Conservation (phyloP, 2,113 vertebrate species). For the Argyrosomus japonicus region DNA sequence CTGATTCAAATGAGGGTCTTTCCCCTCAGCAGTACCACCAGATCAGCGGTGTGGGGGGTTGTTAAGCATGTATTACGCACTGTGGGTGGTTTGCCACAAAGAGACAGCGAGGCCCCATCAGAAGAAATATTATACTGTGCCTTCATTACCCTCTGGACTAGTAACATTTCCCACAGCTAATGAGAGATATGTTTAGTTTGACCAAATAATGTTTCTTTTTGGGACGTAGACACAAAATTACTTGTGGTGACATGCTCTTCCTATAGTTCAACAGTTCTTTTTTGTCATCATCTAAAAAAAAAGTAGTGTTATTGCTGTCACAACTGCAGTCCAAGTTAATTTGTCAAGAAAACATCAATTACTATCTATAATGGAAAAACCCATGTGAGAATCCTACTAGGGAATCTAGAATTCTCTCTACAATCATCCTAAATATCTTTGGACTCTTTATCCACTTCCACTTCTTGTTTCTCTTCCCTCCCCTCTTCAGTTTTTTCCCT, state of each 20-base stretch:
- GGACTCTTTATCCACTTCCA: conserved; percentile 43
- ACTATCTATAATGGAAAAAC: conserved; percentile 85
- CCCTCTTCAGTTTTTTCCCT: conserved; percentile 37
- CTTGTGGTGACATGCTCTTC: conserved; percentile 33
- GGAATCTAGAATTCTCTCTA: conserved; percentile 71
- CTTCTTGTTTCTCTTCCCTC: conserved; percentile 49
- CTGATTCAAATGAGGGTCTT: conserved; percentile 60
- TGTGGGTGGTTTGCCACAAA: conserved; percentile 58
- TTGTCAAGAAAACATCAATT: conserved; percentile 88
- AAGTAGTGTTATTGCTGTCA: conserved; percentile 52
- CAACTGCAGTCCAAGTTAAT: conserved; percentile 65
- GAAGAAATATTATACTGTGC: conserved; percentile 64
- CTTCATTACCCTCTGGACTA: conserved; percentile 65
- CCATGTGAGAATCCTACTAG: conserved; percentile 57
- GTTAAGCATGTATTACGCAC: conserved; percentile 46
- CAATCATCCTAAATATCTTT: conserved; percentile 79
- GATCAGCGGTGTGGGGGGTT: conserved; percentile 60
- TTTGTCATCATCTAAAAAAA: conserved; percentile 39
- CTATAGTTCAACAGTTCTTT: conserved; percentile 29
- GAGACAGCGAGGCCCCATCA: conserved; percentile 59
- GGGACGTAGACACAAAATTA: conserved; percentile 12
- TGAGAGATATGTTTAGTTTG: conserved; percentile 54
- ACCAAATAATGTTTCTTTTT: conserved; percentile 42
- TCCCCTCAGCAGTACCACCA: conserved; percentile 39
- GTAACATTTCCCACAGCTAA: conserved; percentile 57